These are phyloP conservation scores for Brachyistius frenatus DNA, from an alignment of 2,113 vertebrate species.

Conservation along the genomic window DNA sequence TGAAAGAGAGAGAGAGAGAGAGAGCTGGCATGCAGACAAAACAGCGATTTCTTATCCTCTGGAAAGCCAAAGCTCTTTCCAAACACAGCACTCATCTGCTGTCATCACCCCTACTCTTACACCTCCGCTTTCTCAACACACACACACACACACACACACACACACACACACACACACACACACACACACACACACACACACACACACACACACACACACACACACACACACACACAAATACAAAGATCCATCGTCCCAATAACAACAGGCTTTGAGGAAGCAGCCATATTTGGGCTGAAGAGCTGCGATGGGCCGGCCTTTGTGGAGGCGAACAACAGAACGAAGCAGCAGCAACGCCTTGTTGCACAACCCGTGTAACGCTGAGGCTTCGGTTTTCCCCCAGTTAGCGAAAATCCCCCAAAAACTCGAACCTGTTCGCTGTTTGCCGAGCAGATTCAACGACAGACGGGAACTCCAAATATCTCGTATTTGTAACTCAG, in stretches of 20 bases:
- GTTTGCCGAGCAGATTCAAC: neutral
- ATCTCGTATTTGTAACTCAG: neutral
- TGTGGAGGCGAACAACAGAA: constrained; percentile 36
- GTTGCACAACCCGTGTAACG: constrained; percentile 2
- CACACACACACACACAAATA: constrained; percentile 29
- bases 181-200: constrained; percentile 22
- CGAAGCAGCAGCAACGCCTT: neutral
- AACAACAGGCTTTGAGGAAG: constrained; percentile 44
- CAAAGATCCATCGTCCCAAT: neutral
- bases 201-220: constrained; percentile 25
- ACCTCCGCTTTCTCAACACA: constrained; percentile 49
- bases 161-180: constrained; percentile 30
- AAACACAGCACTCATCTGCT: constrained; percentile 67
- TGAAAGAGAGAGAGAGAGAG: neutral
- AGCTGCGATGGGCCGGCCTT: constrained; percentile 3
- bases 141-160: constrained; percentile 29
- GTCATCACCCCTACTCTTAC: constrained; percentile 61
- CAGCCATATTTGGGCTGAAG: constrained; percentile 58
- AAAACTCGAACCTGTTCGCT: neutral
- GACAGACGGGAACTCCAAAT: neutral
- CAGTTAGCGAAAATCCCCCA: neutral
- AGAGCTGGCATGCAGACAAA: constrained; percentile 62
- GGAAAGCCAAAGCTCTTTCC: constrained; percentile 60
- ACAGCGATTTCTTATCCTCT: constrained; percentile 51
- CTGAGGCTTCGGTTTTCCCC: neutral